These are phyloP conservation scores for Meteorus cinctellus DNA, from an alignment of 2,888 invertebrate species.

Conservation along the genomic window DNA sequence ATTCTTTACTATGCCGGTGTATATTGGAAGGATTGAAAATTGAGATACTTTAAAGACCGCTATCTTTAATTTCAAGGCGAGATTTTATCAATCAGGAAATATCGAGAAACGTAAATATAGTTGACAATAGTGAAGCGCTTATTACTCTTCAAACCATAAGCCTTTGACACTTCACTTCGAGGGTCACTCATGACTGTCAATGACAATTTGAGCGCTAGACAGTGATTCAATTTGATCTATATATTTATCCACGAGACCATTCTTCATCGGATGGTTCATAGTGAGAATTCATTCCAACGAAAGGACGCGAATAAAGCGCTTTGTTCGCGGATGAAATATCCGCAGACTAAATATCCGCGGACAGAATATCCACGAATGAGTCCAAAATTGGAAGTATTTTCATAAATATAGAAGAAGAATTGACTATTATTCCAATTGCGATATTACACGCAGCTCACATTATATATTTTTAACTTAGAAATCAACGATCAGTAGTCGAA, in stretches of 20 bases:
- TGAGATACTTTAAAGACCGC: neutral
- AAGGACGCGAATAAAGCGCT: too few relatives aligned
- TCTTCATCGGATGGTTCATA: too few relatives aligned
- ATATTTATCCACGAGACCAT: neutral
- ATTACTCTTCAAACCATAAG: conserved; percentile 49
- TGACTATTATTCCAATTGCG: conserved; percentile 45
- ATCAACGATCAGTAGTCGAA: conserved; percentile 64
- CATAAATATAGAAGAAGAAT: neutral
- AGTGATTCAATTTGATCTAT: conserved; percentile 14
- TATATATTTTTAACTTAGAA: conserved; percentile 48
- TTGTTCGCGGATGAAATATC: too few relatives aligned
- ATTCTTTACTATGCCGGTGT: neutral
- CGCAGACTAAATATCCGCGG: too few relatives aligned
- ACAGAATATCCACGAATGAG: too few relatives aligned
- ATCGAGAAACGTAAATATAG: conserved; percentile 1
- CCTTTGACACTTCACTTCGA: conserved; percentile 62
- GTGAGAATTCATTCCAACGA: too few relatives aligned
- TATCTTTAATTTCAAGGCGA: conserved; percentile 17
- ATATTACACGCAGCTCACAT: neutral
- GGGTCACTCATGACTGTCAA: conserved; percentile 61
- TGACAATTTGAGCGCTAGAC: conserved; percentile 54
- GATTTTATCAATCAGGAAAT: conserved; percentile 25
- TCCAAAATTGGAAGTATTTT: neutral
- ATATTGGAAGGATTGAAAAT: neutral
- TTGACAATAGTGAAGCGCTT: neutral